Percentiles rank a stretch among this genome's conserved stretches.
These are phyloP conservation scores for Ennomos erosarius DNA, from an alignment of 2,888 invertebrate genomes.

Conservation along the genomic window DNA sequence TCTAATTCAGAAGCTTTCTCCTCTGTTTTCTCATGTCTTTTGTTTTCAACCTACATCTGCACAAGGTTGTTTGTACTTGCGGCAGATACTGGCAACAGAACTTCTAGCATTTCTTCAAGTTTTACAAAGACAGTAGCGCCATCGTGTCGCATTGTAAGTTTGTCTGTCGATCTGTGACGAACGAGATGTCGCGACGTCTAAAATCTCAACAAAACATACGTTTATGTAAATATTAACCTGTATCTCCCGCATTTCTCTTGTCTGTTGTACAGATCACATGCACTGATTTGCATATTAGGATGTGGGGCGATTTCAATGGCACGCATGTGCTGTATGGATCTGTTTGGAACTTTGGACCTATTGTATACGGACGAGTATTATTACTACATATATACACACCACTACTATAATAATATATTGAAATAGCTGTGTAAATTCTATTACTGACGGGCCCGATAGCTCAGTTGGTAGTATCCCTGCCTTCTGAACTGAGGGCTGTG, in stretches of 20 bases:
- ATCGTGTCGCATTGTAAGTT: slow-evolving; percentile 26
- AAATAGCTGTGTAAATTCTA: too few species aligned
- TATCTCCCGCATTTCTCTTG: slow-evolving; percentile 68
- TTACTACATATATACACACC: too few species aligned
- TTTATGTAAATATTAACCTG: slow-evolving; percentile 65
- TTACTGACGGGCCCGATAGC: too few species aligned
- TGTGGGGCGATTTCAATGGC: slow-evolving; percentile 73
- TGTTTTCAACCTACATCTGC: slow-evolving; percentile 9
- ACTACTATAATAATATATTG: too few species aligned
- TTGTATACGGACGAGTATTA: background rate
- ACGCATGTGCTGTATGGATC: slow-evolving; percentile 3
- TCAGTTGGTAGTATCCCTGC: too few species aligned
- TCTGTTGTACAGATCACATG: slow-evolving; percentile 72
- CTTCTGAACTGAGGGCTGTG: too few species aligned
- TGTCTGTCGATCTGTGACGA: slow-evolving; percentile 40
- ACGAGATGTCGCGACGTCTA: slow-evolving; percentile 50
- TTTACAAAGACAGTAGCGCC: slow-evolving; percentile 13
- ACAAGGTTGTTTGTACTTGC: slow-evolving; percentile 8
- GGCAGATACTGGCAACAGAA: slow-evolving; percentile 1
- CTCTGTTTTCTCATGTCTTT: slow-evolving; percentile 26
- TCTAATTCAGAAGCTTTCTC: slow-evolving; percentile 26
- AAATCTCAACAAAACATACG: slow-evolving; percentile 57
- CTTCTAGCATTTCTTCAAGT: background rate
- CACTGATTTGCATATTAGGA: slow-evolving; percentile 79
- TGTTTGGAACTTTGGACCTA: slow-evolving; percentile 1